Evolutionary conservation across 2,797 vertebrate genomes (phyloP).

Genomic region (Sebastes vulpes): DNA sequence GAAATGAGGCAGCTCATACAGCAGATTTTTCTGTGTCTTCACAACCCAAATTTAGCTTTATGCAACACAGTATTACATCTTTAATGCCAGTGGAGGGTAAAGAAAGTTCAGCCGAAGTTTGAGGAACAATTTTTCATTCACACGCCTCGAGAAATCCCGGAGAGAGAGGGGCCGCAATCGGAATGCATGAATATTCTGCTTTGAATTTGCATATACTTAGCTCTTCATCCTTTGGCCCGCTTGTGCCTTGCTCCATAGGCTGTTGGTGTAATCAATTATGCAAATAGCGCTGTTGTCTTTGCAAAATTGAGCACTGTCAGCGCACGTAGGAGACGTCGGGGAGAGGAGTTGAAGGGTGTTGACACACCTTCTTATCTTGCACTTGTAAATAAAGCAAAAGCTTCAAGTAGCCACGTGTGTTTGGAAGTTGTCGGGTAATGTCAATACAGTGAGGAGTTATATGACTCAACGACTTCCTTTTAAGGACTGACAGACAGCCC

Average conservation of each 20-base stretch:
- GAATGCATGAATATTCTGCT: constrained; percentile 81
- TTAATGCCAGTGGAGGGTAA: constrained; percentile 58
- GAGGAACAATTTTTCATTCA: constrained; percentile 72
- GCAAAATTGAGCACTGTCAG: constrained; percentile 61
- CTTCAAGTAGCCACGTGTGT: constrained; percentile 31
- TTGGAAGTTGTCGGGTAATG: constrained; percentile 31
- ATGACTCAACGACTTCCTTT: constrained; percentile 16
- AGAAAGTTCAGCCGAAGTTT: constrained; percentile 82
- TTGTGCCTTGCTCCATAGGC: constrained; percentile 54
- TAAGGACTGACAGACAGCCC: constrained; percentile 5
- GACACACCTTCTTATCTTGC: constrained; percentile 62
- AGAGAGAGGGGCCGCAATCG: constrained; percentile 52
- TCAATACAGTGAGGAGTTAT: constrained; percentile 17
- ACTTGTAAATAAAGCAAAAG: constrained; percentile 52
- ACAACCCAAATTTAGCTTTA: constrained; percentile 28
- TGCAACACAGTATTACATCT: constrained; percentile 58
- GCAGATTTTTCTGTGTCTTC: constrained; percentile 8
- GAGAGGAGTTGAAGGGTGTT: constrained; percentile 54
- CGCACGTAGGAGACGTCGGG: background rate
- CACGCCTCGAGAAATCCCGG: constrained; percentile 71
- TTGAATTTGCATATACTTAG: constrained; percentile 79
- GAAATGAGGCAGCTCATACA: background rate
- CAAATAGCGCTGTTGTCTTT: constrained; percentile 76
- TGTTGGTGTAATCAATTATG: constrained; percentile 80
- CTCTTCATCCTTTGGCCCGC: constrained; percentile 67